phyloP scores from a whole-genome alignment of 2,797 vertebrate species.

The Sciaenops ocellatus region DNA sequence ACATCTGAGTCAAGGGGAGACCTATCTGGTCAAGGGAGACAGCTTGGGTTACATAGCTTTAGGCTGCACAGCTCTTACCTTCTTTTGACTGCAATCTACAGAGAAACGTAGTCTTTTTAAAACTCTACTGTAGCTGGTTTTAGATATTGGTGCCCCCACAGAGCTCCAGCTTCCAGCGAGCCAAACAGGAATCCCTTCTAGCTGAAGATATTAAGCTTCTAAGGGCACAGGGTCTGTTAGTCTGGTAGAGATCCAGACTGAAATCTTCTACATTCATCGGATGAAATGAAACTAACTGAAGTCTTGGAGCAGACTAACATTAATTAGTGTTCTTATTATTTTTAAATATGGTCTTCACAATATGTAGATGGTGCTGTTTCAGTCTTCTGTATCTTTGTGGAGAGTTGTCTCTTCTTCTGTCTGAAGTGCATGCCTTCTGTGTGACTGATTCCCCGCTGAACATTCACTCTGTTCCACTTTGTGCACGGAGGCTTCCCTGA shows the following conservation, averaged over 20 bases:
- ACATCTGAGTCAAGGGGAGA: constrained; percentile 6
- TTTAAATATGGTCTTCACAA: constrained; percentile 64
- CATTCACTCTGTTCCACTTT: constrained; percentile 76
- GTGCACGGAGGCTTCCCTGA: constrained; percentile 68
- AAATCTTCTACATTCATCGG: constrained; percentile 53
- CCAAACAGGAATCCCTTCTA: constrained; percentile 55
- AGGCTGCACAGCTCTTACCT: constrained; percentile 53
- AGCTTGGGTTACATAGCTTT: constrained; percentile 26
- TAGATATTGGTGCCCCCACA: constrained; percentile 53
- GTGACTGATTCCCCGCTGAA: constrained; percentile 79
- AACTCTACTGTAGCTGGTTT: constrained; percentile 48
- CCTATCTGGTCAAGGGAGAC: constrained; percentile 30
- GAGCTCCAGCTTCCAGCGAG: constrained; percentile 50
- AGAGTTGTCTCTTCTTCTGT: constrained; percentile 59
- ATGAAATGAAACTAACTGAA: constrained; percentile 41
- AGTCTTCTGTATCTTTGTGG: constrained; percentile 57
- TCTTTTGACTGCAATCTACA: constrained; percentile 48
- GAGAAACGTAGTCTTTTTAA: constrained; percentile 51
- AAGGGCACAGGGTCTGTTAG: constrained; percentile 31
- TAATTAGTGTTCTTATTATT: constrained; percentile 70
- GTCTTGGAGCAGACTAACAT: constrained; percentile 36
- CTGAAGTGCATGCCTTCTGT: constrained; percentile 67
- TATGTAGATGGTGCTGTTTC: constrained; percentile 66
- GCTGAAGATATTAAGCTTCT: constrained; percentile 57
- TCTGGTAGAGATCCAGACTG: constrained; percentile 36